A percentile compares a stretch with the other conserved stretches of the same genome.
phyloP scores from a whole-genome alignment of 2,797 vertebrate species.

The Diglossa cyanea region DNA sequence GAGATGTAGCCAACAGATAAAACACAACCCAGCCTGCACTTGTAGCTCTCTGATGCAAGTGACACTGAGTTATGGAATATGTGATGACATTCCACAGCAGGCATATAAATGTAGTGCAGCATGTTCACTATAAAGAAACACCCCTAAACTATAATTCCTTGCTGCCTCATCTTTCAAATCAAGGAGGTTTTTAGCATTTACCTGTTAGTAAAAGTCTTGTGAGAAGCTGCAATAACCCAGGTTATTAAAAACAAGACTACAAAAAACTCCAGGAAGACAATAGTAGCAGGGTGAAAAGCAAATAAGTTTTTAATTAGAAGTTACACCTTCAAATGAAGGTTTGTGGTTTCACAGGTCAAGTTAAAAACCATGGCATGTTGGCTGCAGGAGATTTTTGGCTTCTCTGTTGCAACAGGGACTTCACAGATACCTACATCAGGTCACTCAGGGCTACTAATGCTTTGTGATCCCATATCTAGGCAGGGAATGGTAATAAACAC shows the following conservation, averaged over 20 bases:
- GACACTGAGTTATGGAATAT: not conserved
- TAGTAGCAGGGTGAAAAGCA: not conserved
- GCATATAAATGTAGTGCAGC: not conserved
- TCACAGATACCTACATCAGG: not conserved
- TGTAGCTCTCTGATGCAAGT: not conserved
- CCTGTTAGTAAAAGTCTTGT: fast-evolving
- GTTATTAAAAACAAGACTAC: not conserved
- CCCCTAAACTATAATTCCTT: not conserved
- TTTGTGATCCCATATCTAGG: not conserved
- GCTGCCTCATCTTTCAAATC: not conserved
- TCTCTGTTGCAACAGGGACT: not conserved
- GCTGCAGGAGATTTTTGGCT: not conserved
- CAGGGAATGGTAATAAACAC: not conserved
- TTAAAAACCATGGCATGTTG: not conserved
- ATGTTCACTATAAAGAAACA: not conserved
- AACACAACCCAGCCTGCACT: not conserved
- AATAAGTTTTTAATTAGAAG: not conserved
- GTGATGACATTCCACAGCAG: not conserved
- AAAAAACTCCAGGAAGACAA: not conserved
- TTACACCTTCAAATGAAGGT: not conserved
- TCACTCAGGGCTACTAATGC: not conserved
- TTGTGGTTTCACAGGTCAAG: not conserved
- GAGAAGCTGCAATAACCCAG: not conserved
- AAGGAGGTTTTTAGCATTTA: not conserved
- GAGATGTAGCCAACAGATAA: not conserved